Evolutionary conservation across 2,797 vertebrate species (phyloP).

Genomic region (Anguilla marmorata): DNA sequence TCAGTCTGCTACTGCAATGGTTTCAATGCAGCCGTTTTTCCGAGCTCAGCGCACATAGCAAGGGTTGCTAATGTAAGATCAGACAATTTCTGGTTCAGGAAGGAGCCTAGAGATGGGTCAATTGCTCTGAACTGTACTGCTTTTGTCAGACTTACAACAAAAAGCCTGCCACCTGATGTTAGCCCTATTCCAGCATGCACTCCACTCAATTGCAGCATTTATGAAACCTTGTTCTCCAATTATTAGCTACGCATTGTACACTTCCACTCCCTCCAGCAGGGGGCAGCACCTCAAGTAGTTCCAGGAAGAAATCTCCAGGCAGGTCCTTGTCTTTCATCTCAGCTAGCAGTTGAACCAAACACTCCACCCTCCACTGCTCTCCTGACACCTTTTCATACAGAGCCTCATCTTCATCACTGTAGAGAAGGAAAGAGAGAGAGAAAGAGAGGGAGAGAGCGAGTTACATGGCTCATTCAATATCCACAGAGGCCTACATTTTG

Average conservation of each 20-base stretch:
- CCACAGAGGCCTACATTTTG: background rate
- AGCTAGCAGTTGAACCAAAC: constrained; percentile 78
- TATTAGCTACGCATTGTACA: background rate
- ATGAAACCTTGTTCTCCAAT: background rate
- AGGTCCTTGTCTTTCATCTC: constrained; percentile 79
- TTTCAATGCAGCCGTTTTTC: no score
- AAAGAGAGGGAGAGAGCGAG: background rate
- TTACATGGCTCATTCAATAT: background rate
- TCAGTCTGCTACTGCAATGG: no score
- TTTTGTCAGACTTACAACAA: no score
- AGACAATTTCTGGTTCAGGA: background rate
- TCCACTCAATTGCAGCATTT: background rate
- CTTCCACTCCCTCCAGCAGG: background rate
- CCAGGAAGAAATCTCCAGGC: constrained; percentile 88
- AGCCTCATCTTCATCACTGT: constrained; percentile 83
- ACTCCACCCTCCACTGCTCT: constrained; percentile 84
- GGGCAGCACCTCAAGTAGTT: constrained; percentile 79
- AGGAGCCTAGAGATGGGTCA: no score
- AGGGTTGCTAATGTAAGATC: background rate
- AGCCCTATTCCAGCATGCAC: no score
- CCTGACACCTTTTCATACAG: constrained; percentile 84
- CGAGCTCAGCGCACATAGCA: no score
- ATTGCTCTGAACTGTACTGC: no score
- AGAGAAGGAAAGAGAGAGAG: constrained; percentile 19
- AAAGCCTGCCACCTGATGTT: no score